Percentiles rank a stretch among this genome's conserved stretches.
Evolutionary conservation across 2,113 vertebrate species (phyloP).

Genomic region (Mormyrus iriodes): DNA sequence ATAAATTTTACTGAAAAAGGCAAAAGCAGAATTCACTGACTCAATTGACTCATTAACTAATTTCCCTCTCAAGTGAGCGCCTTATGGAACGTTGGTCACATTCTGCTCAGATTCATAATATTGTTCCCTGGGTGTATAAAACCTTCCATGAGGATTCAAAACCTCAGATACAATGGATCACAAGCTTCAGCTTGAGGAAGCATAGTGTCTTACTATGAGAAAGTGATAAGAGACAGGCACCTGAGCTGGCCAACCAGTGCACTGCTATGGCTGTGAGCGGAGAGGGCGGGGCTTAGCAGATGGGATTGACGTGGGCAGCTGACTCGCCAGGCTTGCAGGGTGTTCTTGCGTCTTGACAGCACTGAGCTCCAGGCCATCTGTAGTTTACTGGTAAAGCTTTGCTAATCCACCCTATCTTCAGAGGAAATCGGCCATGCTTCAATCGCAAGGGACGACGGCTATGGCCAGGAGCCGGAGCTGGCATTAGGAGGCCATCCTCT

Average conservation of each 20-base stretch:
- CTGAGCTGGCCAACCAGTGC: background rate
- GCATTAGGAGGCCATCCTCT: background rate
- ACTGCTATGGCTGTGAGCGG: background rate
- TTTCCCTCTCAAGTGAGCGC: background rate
- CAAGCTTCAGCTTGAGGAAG: background rate
- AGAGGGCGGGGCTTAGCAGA: background rate
- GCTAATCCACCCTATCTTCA: background rate
- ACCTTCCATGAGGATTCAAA: background rate
- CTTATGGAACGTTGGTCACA: background rate
- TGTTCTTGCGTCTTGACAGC: background rate
- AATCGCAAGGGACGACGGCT: background rate
- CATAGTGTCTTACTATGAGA: background rate
- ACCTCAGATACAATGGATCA: background rate
- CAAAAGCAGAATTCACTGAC: background rate
- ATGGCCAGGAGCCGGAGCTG: background rate
- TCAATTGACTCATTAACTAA: too few species aligned
- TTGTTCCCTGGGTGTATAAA: background rate
- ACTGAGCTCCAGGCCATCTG: background rate
- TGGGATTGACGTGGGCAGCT: background rate
- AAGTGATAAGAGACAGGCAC: background rate
- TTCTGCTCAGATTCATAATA: background rate
- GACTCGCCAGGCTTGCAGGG: background rate
- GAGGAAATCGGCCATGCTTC: background rate
- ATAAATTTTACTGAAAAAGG: background rate
- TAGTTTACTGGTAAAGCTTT: background rate